Evolutionary conservation across 2,113 vertebrate genomes (phyloP).

Genomic region (Dasyurus viverrinus): DNA sequence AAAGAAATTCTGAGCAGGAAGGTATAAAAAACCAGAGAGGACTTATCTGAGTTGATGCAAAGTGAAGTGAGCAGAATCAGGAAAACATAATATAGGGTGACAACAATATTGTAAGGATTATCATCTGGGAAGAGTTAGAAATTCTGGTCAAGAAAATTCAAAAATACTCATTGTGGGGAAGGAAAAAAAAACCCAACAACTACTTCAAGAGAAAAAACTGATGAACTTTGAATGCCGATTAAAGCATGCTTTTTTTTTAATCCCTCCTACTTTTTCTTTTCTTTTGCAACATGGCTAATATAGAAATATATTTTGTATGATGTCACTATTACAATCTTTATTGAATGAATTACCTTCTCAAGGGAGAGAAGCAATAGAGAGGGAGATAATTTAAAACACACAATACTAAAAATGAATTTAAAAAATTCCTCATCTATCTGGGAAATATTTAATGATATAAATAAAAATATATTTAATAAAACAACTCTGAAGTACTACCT

Average conservation of each 20-base stretch:
- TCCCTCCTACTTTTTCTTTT: too few relatives aligned
- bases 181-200: too few relatives aligned
- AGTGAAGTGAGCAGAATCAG: neutral
- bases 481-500: neutral
- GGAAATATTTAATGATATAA: neutral
- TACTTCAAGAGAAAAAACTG: too few relatives aligned
- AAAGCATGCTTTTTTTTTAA: neutral
- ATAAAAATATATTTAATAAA: neutral
- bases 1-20: neutral
- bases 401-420: neutral
- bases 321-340: neutral
- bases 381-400: neutral
- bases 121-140: neutral
- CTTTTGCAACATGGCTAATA: neutral
- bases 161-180: neutral
- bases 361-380: neutral
- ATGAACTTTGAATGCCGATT: neutral
- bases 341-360: neutral
- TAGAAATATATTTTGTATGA: neutral
- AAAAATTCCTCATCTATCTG: neutral
- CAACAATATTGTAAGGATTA: neutral
- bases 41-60: neutral
- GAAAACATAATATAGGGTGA: neutral
- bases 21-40: neutral
- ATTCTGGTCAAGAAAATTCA: neutral